Conservation (phyloP, 1,140 invertebrate genomes). For the Conus betulinus region DNA sequence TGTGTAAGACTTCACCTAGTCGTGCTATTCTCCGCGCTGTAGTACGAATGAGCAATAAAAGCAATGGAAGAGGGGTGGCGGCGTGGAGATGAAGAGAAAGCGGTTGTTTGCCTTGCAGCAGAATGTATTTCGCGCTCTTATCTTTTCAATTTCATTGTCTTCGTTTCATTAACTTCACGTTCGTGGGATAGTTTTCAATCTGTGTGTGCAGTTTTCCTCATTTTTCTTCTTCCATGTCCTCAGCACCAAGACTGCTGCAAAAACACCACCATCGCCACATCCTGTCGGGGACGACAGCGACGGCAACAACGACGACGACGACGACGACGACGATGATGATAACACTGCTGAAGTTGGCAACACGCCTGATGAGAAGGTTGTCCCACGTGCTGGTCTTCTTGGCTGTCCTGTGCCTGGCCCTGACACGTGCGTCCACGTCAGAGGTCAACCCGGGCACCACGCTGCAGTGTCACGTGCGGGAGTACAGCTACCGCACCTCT, state of each 20-base stretch:
- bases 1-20: too few relatives aligned
- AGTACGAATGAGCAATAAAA: too few relatives aligned
- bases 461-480: slow-evolving; percentile 72
- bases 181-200: too few relatives aligned
- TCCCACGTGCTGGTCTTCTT: not conserved
- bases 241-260: not conserved
- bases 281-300: not conserved
- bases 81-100: too few relatives aligned
- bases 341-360: not conserved
- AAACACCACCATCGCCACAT: not conserved
- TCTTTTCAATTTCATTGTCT: too few relatives aligned
- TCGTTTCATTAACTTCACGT: too few relatives aligned
- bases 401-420: not conserved
- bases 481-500: slow-evolving; percentile 45
- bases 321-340: slow-evolving; percentile 3
- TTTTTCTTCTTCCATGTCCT: not conserved
- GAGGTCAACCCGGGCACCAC: slow-evolving; percentile 45
- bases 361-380: not conserved
- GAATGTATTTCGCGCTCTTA: too few relatives aligned
- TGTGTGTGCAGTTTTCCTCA: not conserved
- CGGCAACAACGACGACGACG: not conserved
- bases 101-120: too few relatives aligned
- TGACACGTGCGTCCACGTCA: not conserved
- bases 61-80: too few relatives aligned
- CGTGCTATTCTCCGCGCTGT: too few relatives aligned